Conservation (phyloP, 2,888 invertebrate genomes). For the Drosophila mimica region DNA sequence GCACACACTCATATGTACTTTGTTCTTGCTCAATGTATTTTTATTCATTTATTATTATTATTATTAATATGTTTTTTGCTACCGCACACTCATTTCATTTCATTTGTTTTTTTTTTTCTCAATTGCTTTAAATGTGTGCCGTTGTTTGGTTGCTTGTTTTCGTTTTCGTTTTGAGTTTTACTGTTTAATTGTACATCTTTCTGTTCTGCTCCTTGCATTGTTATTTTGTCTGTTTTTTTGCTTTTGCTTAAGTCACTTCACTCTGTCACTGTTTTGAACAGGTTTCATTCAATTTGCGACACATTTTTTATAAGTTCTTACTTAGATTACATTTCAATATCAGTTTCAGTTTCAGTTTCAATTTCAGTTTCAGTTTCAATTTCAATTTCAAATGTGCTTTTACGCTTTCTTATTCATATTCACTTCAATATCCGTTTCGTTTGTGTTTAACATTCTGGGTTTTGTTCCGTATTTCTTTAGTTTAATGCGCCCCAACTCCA, state of each 20-base stretch:
- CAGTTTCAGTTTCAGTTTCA: slow-evolving; percentile 1
- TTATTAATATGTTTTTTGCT: neutral
- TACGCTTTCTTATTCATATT: slow-evolving; percentile 32
- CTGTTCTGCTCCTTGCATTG: slow-evolving; percentile 27
- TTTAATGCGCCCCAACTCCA: slow-evolving; percentile 84
- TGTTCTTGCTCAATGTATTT: slow-evolving; percentile 2
- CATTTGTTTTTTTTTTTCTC: neutral
- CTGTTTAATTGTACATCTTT: slow-evolving; percentile 12
- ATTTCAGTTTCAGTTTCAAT: slow-evolving; percentile 2
- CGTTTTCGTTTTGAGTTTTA: slow-evolving; percentile 1
- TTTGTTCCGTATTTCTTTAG: slow-evolving; percentile 37
- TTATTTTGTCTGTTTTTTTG: neutral
- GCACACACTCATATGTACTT: slow-evolving; percentile 6
- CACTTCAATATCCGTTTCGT: slow-evolving; percentile 26
- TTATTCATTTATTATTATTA: neutral
- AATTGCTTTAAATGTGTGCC: neutral
- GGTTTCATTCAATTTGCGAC: slow-evolving; percentile 8
- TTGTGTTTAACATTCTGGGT: slow-evolving; percentile 25
- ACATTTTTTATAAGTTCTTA: slow-evolving; percentile 4
- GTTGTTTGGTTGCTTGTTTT: neutral
- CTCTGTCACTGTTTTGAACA: slow-evolving; percentile 30
- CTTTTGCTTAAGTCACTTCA: slow-evolving; percentile 35
- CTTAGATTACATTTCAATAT: slow-evolving; percentile 12
- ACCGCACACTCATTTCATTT: neutral
- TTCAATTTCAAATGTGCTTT: neutral